Base-by-base conservation (phyloP, 2,888 invertebrate genomes). In the Drosophila birchii region DNA sequence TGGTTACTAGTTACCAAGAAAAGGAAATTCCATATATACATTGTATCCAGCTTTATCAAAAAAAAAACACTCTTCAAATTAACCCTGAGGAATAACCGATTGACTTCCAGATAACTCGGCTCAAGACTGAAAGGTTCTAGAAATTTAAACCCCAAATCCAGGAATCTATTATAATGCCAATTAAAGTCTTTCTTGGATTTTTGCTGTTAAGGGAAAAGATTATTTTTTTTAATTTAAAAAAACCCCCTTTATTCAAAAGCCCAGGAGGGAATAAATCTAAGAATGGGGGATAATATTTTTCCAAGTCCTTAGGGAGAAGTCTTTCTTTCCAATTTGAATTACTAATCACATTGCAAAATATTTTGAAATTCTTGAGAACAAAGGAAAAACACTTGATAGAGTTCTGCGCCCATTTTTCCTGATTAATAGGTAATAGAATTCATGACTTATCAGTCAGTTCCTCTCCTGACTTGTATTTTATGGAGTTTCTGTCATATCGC, bases 341-440 rank as follows among this genome's bases (percentile, higher is more conserved):
- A 41, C 8, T 34, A 18, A 38, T 62, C 9, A 3, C 1, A 60
- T 76, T 69, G 66, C 81, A 62, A 72, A 72, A 72, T 62, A 62
- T 73, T 73, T 70, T 54, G 62, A 75, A 70, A 86, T 58, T 49
- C 12, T 41, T 41, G 41, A 53, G 38, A 68, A 45, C 34, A 57
- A 62, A 43, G 41, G 12, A 39, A 41, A n/a, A 20, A 5, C n/a
- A 39, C 56, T 66, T 20, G 39, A 12, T 29, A 12, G 3, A 29
- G n/a, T 44, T 23, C 7, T 18, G 9, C 0, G 16, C 9, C 20
- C 36, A 12, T n/a, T 39, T 26, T 23, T 34, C 26, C 20, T 26
- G 54, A 47, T 29, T 39, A 18, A 23, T 20, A 38, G 29, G 7
- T 29, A 8, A 29, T 29, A 29, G 0, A 29, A 8, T 29, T 29